Conservation (phyloP, 23 tunicate species). For the Diplosoma virens region DNA sequence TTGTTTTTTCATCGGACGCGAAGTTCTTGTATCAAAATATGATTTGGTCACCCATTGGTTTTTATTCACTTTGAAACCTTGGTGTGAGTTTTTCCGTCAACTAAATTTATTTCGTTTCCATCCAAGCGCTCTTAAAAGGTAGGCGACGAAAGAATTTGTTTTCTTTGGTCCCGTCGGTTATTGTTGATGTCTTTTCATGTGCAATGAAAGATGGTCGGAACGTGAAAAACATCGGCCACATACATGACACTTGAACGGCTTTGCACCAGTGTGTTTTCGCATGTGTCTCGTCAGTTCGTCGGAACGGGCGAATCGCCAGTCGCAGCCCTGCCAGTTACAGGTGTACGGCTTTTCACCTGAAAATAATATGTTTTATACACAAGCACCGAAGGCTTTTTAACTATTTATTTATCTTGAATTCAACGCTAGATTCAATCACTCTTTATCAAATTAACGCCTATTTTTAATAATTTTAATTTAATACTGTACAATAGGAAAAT, state of each 20-base stretch:
- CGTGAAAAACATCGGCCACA: slow-evolving; percentile 94
- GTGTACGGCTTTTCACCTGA: slow-evolving; percentile 96
- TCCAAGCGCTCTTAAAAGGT: not conserved
- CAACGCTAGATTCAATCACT: too few species aligned
- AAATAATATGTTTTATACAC: too few species aligned
- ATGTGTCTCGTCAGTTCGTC: slow-evolving; percentile 96
- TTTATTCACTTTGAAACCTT: too few species aligned
- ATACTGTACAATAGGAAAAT: too few species aligned
- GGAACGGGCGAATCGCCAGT: slow-evolving; percentile 94
- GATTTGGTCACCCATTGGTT: too few species aligned
- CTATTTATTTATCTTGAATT: too few species aligned
- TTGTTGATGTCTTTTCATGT: slow-evolving; percentile 95
- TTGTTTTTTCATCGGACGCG: too few species aligned
- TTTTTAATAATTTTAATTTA: too few species aligned
- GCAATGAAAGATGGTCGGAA: slow-evolving; percentile 93
- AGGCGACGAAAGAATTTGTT: not conserved
- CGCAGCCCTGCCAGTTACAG: slow-evolving; percentile 96
- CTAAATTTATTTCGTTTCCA: not conserved
- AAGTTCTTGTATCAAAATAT: too few species aligned
- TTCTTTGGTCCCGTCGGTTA: not conserved
- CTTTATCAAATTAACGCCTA: too few species aligned
- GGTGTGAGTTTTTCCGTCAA: not conserved
- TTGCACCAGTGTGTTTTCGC: slow-evolving; percentile 98
- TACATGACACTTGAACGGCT: slow-evolving; percentile 94
- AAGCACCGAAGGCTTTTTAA: too few species aligned